A percentile compares a stretch with the other conserved stretches of the same genome.
Conservation (phyloP, 2,113 vertebrate species). For the Pongo pygmaeus region DNA sequence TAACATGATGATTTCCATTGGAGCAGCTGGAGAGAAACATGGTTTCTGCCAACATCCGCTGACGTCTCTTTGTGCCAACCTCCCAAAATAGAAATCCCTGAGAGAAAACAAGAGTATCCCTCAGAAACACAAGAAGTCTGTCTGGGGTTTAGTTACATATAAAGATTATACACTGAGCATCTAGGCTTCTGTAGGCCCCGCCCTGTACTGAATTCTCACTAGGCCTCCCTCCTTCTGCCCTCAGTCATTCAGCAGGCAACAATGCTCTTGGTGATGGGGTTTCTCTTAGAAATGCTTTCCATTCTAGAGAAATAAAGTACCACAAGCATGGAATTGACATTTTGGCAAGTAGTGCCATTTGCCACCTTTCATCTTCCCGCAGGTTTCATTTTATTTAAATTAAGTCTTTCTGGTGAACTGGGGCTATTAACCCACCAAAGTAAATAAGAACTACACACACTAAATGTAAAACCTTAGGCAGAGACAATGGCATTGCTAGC, state of each 20-base stretch:
- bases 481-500: background rate
- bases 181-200: background rate
- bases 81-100: conserved; percentile 32
- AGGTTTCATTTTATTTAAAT: conserved; percentile 24
- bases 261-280: background rate
- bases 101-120: conserved; percentile 53
- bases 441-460: background rate
- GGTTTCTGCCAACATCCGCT: conserved; percentile 54
- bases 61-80: conserved; percentile 31
- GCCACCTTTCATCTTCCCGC: background rate
- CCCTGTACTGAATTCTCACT: background rate
- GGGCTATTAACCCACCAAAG: background rate
- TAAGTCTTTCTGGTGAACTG: background rate
- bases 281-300: background rate
- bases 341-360: background rate
- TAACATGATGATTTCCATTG: conserved; percentile 49
- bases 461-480: conserved; percentile 12
- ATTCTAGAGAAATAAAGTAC: background rate
- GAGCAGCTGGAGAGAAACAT: conserved; percentile 32
- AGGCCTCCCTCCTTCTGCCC: background rate
- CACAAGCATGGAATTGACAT: background rate
- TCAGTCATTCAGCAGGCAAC: background rate
- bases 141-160: background rate
- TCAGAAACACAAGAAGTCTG: conserved; percentile 37
- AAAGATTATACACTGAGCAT: conserved; percentile 46